phyloP scores from a whole-genome alignment of 2,888 invertebrate species.

The Schizotus pectinicornis region DNA sequence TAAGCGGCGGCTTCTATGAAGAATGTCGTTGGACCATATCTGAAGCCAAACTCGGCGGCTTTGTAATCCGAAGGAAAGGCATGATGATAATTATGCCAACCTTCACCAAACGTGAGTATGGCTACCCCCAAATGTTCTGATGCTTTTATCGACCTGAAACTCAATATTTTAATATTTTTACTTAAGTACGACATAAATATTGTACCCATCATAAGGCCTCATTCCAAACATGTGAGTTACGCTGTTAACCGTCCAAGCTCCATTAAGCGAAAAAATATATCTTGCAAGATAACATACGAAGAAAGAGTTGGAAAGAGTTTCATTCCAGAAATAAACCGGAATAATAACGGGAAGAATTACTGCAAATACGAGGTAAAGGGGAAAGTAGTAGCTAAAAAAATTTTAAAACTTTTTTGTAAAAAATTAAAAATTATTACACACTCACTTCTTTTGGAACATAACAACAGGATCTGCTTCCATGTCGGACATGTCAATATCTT shows the following conservation, averaged over 20 bases:
- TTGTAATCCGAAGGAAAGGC: constrained; percentile 74
- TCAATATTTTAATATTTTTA: neutral
- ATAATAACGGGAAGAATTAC: constrained; percentile 68
- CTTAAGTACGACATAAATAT: neutral
- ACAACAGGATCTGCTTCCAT: constrained; percentile 73
- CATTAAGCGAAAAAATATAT: constrained; percentile 69
- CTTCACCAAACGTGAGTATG: constrained; percentile 67
- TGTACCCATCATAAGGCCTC: constrained; percentile 75
- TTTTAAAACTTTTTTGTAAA: constrained; percentile 4
- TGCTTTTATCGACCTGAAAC: constrained; percentile 65
- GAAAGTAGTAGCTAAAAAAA: constrained; percentile 68
- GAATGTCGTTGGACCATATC: constrained; percentile 66
- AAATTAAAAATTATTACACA: constrained; percentile 44
- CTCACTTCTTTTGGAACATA: constrained; percentile 78
- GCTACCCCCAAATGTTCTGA: constrained; percentile 69
- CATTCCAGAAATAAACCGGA: constrained; percentile 74
- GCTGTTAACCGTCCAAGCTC: constrained; percentile 84
- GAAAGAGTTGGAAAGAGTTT: constrained; percentile 66
- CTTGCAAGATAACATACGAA: constrained; percentile 68
- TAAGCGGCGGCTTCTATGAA: constrained; percentile 68
- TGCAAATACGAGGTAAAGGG: constrained; percentile 65
- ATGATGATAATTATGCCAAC: constrained; percentile 83
- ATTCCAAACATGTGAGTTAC: constrained; percentile 80
- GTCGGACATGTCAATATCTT: constrained; percentile 77
- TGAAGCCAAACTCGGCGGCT: constrained; percentile 63